Base-by-base conservation (phyloP, 2,888 invertebrate genomes). In the Eretmocerus hayati region DNA sequence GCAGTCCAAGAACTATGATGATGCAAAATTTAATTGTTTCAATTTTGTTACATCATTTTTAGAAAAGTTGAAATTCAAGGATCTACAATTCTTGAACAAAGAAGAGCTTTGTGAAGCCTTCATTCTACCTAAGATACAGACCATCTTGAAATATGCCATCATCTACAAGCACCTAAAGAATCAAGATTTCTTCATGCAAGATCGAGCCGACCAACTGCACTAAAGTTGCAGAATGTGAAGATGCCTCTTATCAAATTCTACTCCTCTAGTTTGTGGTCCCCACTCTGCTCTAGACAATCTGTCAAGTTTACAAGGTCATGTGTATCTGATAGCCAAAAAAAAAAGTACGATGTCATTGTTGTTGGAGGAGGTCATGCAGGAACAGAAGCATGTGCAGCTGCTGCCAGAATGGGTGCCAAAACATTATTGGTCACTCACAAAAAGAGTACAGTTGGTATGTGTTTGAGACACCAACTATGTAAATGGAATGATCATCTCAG, bases 331-430 rank as follows among this genome's bases (percentile, higher is more conserved):
- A 33, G 48, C 46, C 35, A 50, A 30, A 26, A 56, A 22, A n/a
- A n/a, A n/a, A 65, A 64, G 41, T 79, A 73, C 59, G 87, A 90
- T 75, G 90, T 91, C 1, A 78, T 91, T 57, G 84, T 92, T 37
- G 83, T 92, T 59, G 92, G 92, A 13, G 92, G 91, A 5, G 92
- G 92, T 0, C 93, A 93, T 79, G 92, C 92, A 8, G 93, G 93
- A 13, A 84, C 85, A 5, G 92, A 93, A 72, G 91, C 90, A 2
- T 87, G 85, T 62, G 77, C 85, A 35, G 90, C 90, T 4, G 81
- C 92, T 2, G 83, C 88, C 1, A 75, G 92, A 62, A 88, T 89
- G 83, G 89, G 90, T 8, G 83, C 83, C 1, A 77, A 75, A 52
- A 91, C 91, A 1, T 66, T 90, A 40, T 75, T 93, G 26, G 75